phyloP scores from a whole-genome alignment of 1,140 invertebrate species.

The Tetraneura akinire region DNA sequence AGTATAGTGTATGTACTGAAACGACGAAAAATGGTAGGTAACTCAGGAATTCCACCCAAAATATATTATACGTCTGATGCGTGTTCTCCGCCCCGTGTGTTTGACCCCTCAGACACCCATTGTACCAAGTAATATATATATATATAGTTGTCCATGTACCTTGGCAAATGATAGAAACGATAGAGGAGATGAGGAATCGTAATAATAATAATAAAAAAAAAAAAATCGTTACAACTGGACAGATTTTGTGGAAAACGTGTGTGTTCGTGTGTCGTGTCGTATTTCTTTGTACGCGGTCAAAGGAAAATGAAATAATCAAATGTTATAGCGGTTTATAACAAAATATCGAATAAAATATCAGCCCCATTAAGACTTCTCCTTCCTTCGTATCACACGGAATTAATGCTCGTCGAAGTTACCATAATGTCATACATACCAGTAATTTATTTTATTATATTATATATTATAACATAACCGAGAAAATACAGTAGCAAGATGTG shows the following conservation, averaged over 20 bases:
- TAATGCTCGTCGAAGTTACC: too few relatives aligned
- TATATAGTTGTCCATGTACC: not conserved
- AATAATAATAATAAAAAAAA: too few relatives aligned
- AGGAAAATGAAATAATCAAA: too few relatives aligned
- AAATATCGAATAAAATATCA: too few relatives aligned
- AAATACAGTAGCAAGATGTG: too few relatives aligned
- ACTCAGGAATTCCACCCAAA: conserved; percentile 9
- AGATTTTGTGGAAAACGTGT: conserved; percentile 21
- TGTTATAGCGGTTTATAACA: too few relatives aligned
- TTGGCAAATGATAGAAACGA: too few relatives aligned
- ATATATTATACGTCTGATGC: not conserved
- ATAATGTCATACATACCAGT: too few relatives aligned
- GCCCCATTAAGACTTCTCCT: too few relatives aligned
- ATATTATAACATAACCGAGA: too few relatives aligned
- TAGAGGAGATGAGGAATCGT: not conserved
- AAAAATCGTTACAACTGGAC: not conserved
- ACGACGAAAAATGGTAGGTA: conserved; percentile 8
- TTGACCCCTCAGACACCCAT: not conserved
- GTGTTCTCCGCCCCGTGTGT: not conserved
- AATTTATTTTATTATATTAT: too few relatives aligned
- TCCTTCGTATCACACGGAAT: too few relatives aligned
- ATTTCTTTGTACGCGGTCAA: not conserved
- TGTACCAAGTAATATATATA: conserved; percentile 3
- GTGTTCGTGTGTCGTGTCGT: not conserved
- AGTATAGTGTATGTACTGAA: not conserved